Conservation (phyloP, 53 echinoderm and acorn worm species). For the Actinopyga echinites region DNA sequence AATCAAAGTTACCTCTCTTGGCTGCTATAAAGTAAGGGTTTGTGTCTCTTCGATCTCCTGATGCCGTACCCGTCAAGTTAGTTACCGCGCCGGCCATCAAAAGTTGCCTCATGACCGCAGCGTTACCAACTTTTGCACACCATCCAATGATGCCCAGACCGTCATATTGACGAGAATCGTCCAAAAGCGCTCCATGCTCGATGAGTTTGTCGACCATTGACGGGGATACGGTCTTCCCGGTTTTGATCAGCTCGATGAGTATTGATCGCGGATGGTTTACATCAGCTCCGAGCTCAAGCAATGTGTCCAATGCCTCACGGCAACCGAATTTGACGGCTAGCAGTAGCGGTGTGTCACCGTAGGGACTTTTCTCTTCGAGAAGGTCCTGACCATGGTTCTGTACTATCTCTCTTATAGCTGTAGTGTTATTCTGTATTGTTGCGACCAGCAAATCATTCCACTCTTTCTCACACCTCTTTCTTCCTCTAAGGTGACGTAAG, state of each 20-base stretch:
- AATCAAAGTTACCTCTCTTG: conserved; percentile 27
- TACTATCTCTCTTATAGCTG: not conserved
- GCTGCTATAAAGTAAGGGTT: conserved; percentile 25
- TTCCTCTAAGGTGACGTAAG: not conserved
- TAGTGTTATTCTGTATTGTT: conserved; percentile 17
- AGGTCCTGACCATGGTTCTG: not conserved
- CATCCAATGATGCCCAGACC: not conserved
- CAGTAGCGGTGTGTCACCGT: conserved; percentile 11
- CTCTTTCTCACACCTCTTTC: not conserved
- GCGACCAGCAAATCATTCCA: conserved; percentile 23
- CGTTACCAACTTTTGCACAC: conserved; percentile 22
- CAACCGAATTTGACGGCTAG: conserved; percentile 17
- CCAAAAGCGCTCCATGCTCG: not conserved
- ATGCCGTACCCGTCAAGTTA: not conserved
- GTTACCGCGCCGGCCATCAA: not conserved
- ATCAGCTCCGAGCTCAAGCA: not conserved
- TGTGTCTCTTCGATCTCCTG: not conserved
- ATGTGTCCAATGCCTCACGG: not conserved
- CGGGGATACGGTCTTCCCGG: not conserved
- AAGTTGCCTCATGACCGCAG: not conserved
- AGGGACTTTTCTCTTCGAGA: not conserved
- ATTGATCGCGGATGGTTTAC: not conserved
- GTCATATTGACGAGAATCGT: not conserved
- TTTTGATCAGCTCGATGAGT: conserved; percentile 13
- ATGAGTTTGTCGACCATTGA: not conserved